Evolutionary conservation across 2,888 invertebrate genomes (phyloP).

Genomic region (Cerastoderma edule): DNA sequence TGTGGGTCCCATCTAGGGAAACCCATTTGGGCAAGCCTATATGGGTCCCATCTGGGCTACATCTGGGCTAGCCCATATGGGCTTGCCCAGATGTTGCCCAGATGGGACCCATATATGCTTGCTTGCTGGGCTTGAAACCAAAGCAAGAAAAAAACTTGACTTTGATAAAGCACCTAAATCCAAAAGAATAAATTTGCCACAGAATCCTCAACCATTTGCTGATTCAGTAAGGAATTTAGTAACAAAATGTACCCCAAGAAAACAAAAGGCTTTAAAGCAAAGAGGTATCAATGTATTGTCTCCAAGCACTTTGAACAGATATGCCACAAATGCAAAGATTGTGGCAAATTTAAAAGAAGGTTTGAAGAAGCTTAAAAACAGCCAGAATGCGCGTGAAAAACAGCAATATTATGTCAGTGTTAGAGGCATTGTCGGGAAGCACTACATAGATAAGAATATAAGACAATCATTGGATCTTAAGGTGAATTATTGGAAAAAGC

Average conservation of each 20-base stretch:
- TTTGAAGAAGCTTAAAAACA: slow-evolving; percentile 26
- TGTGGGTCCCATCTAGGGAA: no score
- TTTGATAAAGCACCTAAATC: slow-evolving; percentile 4
- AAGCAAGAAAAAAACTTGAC: slow-evolving; percentile 2
- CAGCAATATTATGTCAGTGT: slow-evolving; percentile 16
- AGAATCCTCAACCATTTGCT: slow-evolving; percentile 14
- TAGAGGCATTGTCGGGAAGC: slow-evolving; percentile 26
- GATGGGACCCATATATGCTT: no score
- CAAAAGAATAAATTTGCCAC: slow-evolving; percentile 7
- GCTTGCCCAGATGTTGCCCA: no score
- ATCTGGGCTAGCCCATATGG: no score
- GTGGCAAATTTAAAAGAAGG: slow-evolving; percentile 13
- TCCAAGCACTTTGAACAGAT: slow-evolving; percentile 5
- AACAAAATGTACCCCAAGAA: slow-evolving; percentile 22
- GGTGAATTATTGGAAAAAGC: slow-evolving; percentile 17
- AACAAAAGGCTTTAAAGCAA: slow-evolving; percentile 26
- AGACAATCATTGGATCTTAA: slow-evolving; percentile 20
- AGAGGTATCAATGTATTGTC: slow-evolving; percentile 15
- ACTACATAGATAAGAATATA: slow-evolving; percentile 22
- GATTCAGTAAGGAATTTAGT: slow-evolving; percentile 11
- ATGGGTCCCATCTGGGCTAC: no score
- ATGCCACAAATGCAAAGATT: slow-evolving; percentile 32
- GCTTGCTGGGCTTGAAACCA: no score
- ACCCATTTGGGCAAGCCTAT: no score
- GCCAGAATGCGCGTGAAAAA: slow-evolving; percentile 15